Base-by-base conservation (phyloP, 2,888 invertebrate species). In the Sylvicola fuscatus region DNA sequence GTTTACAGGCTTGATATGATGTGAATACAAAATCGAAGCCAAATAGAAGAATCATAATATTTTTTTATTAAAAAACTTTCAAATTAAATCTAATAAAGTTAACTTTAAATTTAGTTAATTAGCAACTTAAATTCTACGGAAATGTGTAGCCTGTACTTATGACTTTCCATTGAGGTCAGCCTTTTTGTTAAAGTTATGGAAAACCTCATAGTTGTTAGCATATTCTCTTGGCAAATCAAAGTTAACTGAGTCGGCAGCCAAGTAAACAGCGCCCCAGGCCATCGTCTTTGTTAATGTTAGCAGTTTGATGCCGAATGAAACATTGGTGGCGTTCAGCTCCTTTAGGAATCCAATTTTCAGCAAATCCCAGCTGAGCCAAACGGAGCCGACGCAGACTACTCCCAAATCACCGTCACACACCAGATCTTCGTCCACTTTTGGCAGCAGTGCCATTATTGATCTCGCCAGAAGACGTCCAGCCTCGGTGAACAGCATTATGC, bases 301-400 rank as follows among this genome's bases (percentile, higher is more conserved):
- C 8, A 92, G 42, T 41, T 66, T 66, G 1, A 71, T 47, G 39
- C 65, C 63, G 27, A 58, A 57, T 6, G 56, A 14, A 34, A 53
- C 44, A 10, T 37, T 37, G 21, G 41, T 37, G 11, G 44, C 58
- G 3, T 67, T 64, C 14, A 80, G 49, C 46, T 71, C 66, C 4
- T 60, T 48, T 3, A 72, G 48, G 44, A 84, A 76, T 1, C 84
- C 87, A 3, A 70, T 61, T 47, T 74, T 65, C 40, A 97, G 52
- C 16, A 79, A 64, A 3, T 72, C 61, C 90, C 92, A 97, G 50
- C 92, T 92, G 41, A 81, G 70, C 84, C 89, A 97, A 2, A 97
- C 90, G 0, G 90, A 90, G 1, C 95, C 95, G 0, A 93, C 86
- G 52, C 92, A 93, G 0, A 90, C 74, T 0, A 95, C 69, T 34